Evolutionary conservation across 2,888 invertebrate species (phyloP).

Genomic region (Herminia tarsipennalis): DNA sequence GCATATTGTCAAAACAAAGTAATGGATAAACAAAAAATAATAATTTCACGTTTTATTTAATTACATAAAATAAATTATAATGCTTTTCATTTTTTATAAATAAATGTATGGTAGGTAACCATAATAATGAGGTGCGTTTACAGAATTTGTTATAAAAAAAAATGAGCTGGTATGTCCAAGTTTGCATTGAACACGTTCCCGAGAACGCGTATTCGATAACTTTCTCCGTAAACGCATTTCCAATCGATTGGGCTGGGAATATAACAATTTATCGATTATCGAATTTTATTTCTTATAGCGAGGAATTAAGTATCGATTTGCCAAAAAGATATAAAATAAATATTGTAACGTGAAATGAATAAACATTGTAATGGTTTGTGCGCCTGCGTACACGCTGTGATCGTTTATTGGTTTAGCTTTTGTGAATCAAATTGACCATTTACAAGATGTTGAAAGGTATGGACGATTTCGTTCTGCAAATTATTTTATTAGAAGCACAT

Average conservation of each 20-base stretch:
- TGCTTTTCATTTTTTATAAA: no score
- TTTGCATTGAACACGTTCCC: conserved; percentile 38
- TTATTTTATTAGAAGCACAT: conserved; percentile 1
- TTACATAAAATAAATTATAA: no score
- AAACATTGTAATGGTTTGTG: not conserved
- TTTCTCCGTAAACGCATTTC: conserved; percentile 61
- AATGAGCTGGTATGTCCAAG: conserved; percentile 28
- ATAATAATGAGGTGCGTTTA: no score
- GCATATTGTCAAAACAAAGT: no score
- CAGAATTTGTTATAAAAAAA: conserved; percentile 28
- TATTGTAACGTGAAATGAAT: conserved; percentile 13
- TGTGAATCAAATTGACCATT: no score
- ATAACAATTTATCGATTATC: conserved; percentile 24
- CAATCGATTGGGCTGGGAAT: conserved; percentile 46
- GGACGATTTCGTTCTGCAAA: conserved; percentile 12
- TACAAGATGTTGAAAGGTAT: no score
- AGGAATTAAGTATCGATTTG: conserved; percentile 18
- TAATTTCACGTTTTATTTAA: no score
- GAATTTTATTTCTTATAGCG: conserved; percentile 25
- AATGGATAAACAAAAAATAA: no score
- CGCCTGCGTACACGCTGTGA: no score
- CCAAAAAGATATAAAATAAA: conserved; percentile 3
- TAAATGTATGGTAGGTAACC: no score
- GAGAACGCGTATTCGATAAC: conserved; percentile 46
- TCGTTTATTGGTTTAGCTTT: no score